Conservation (phyloP, 1,140 invertebrate species). For the Apis laboriosa region DNA sequence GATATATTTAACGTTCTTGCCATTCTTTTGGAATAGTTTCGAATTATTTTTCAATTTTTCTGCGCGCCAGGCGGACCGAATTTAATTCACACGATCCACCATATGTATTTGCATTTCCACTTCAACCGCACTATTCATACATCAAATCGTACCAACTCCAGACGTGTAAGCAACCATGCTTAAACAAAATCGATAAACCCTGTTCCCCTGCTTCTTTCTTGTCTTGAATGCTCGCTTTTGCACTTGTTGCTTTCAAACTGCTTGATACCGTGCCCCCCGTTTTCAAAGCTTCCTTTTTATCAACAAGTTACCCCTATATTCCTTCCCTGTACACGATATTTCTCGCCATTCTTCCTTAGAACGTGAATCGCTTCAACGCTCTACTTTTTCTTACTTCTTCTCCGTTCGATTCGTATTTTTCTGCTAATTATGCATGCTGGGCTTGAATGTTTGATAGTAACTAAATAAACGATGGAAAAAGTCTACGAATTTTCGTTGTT, state of each 20-base stretch:
- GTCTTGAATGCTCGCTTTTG: constrained; percentile 24
- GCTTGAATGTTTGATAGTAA: not conserved
- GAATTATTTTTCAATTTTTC: not conserved
- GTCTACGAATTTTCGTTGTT: constrained; percentile 8
- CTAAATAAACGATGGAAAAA: not conserved
- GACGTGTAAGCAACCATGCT: not conserved
- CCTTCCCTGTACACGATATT: not conserved
- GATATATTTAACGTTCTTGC: not conserved
- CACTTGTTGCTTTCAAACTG: constrained; percentile 25
- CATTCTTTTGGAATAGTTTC: not conserved
- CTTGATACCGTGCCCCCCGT: constrained; percentile 1
- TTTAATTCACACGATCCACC: no score
- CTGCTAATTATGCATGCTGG: constrained; percentile 52
- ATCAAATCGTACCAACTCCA: constrained; percentile 10
- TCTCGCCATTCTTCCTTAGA: not conserved
- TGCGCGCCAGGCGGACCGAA: no score
- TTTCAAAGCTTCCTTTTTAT: not conserved
- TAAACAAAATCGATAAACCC: constrained; percentile 27
- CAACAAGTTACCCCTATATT: not conserved
- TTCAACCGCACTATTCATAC: not conserved
- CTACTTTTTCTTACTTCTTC: constrained; percentile 14
- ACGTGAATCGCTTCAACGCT: not conserved
- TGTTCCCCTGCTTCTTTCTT: constrained; percentile 19
- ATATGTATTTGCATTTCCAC: not conserved
- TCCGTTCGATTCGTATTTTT: not conserved